Conservation (phyloP, 2,113 vertebrate genomes). For the Lepus americanus region DNA sequence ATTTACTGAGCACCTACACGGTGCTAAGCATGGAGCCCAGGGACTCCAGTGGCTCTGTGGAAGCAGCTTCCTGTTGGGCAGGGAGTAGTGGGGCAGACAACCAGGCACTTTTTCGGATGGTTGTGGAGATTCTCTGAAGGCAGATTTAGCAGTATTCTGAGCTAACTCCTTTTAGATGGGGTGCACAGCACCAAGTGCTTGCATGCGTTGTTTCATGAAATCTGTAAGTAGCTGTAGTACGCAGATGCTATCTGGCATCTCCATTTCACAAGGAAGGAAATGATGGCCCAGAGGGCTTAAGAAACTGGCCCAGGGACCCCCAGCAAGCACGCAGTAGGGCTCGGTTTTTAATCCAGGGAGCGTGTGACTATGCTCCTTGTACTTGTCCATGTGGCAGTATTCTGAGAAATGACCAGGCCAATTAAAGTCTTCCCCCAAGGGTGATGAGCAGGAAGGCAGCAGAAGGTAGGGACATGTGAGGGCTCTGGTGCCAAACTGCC, state of each 20-base stretch:
- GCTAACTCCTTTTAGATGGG: background rate
- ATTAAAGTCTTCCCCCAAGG: background rate
- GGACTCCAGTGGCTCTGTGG: background rate
- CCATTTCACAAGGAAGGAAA: background rate
- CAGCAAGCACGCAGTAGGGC: background rate
- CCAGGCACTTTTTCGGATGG: background rate
- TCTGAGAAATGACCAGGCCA: background rate
- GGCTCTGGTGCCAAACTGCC: background rate
- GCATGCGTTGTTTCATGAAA: background rate
- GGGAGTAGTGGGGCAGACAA: background rate
- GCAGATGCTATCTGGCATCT: background rate
- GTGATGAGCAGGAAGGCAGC: background rate
- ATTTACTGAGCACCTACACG: constrained; percentile 64
- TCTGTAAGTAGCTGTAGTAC: background rate
- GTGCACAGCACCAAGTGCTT: background rate
- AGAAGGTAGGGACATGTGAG: no score
- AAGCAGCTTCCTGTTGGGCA: background rate
- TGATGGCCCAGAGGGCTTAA: background rate
- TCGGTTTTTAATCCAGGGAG: background rate
- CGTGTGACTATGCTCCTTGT: background rate
- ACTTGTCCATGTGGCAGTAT: background rate
- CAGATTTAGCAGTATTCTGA: no score
- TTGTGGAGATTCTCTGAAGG: background rate
- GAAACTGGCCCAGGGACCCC: background rate
- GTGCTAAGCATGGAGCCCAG: background rate